Conservation (phyloP, 1,140 invertebrate species). For the Trachymyrmex septentrionalis region DNA sequence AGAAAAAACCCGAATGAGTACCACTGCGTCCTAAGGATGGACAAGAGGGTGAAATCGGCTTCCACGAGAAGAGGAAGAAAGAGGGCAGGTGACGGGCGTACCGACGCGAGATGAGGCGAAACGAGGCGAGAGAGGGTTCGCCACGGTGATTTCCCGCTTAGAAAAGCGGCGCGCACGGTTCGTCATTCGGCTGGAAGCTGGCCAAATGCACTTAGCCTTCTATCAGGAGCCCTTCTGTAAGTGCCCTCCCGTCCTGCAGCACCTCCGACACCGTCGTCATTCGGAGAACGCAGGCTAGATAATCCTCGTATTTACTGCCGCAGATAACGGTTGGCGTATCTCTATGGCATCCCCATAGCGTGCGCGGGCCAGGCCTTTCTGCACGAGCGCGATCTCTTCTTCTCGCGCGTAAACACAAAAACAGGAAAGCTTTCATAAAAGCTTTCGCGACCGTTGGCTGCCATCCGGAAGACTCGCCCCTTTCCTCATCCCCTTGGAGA, state of each 20-base stretch:
- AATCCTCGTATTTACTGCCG: slow-evolving; percentile 79
- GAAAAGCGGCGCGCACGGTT: slow-evolving; percentile 72
- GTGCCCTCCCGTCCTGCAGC: slow-evolving; percentile 29
- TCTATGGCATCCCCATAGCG: slow-evolving; percentile 39
- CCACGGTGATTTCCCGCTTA: slow-evolving; percentile 79
- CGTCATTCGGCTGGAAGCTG: slow-evolving; percentile 80
- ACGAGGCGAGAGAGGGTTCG: slow-evolving; percentile 68
- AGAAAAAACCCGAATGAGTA: slow-evolving; percentile 1
- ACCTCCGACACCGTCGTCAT: slow-evolving; percentile 30
- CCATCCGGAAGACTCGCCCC: slow-evolving; percentile 61
- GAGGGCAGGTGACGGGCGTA: slow-evolving; percentile 55
- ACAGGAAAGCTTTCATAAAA: slow-evolving; percentile 76
- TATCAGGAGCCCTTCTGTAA: slow-evolving; percentile 74
- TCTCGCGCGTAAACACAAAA: slow-evolving; percentile 79
- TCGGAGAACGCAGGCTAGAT: slow-evolving; percentile 72
- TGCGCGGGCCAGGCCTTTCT: neutral
- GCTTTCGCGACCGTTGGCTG: slow-evolving; percentile 61
- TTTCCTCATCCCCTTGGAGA: neutral
- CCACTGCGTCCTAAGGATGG: slow-evolving; percentile 38
- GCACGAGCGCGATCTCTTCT: slow-evolving; percentile 58
- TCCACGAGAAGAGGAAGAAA: slow-evolving; percentile 54
- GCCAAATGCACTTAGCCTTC: slow-evolving; percentile 85
- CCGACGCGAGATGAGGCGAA: slow-evolving; percentile 59
- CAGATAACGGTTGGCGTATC: slow-evolving; percentile 74
- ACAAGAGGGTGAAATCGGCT: slow-evolving; percentile 52